Percentiles rank a stretch among this genome's conserved stretches.
phyloP scores from a whole-genome alignment of 1,140 invertebrate species.

The Drosophila lini region DNA sequence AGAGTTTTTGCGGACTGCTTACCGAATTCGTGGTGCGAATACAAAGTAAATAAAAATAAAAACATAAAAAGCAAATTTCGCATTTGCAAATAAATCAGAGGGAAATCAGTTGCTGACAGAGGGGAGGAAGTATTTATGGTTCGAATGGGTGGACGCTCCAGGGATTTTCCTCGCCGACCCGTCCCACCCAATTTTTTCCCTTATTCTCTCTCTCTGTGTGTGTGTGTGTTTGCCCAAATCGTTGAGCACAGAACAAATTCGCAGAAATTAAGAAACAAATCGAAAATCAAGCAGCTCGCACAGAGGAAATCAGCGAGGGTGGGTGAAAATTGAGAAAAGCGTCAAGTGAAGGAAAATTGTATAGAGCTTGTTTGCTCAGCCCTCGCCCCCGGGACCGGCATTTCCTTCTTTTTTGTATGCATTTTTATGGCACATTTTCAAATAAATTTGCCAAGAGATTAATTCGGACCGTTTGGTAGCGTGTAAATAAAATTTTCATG shows the following conservation, averaged over 20 bases:
- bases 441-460: constrained; percentile 83
- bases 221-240: constrained; percentile 55
- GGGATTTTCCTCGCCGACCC: constrained; percentile 26
- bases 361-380: constrained; percentile 72
- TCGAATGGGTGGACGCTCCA: constrained; percentile 57
- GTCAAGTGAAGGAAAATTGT: constrained; percentile 65
- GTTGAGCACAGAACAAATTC: constrained; percentile 75
- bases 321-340: constrained; percentile 42
- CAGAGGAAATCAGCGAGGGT: constrained; percentile 14
- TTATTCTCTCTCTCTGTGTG: constrained; percentile 5
- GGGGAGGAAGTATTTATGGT: constrained; percentile 81
- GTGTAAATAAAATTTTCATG: constrained; percentile 83
- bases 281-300: constrained; percentile 73
- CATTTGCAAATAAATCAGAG: constrained; percentile 83
- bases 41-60: constrained; percentile 81
- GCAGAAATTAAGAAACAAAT: constrained; percentile 83
- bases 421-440: constrained; percentile 83
- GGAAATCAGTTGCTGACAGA: constrained; percentile 80
- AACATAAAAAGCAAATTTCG: constrained; percentile 83
- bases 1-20: constrained; percentile 45
- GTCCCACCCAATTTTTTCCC: constrained; percentile 4
- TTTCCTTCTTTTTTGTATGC: constrained; percentile 63
- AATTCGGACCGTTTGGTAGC: constrained; percentile 81
- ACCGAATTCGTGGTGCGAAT: constrained; percentile 75
- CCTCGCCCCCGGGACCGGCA: constrained; percentile 7